Evolutionary conservation across 2,797 vertebrate genomes (phyloP), one percentile per base, ranked within the genome.

Genomic region (Catamblyrhynchus diadema): DNA sequence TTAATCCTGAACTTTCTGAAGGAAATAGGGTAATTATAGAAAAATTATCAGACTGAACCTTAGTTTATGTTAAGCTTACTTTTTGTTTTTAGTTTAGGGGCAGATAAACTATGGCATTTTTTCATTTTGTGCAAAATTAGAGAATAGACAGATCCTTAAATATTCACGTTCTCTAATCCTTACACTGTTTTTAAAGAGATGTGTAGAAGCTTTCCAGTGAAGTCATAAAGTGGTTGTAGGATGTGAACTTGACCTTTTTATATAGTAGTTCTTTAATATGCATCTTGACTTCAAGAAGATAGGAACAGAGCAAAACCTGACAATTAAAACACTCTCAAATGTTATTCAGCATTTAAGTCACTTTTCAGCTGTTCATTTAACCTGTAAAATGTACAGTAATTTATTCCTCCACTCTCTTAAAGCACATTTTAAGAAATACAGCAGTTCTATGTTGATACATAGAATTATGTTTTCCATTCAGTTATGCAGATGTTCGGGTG

Each of bases 401-500:
- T 81, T 90, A 7, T n/a, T 75, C 32, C 44, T 95, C 11, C 6
- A 4, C 48, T 79, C 77, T 35, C 82, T 88, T 67, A 66, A 77
- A 79, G 51, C 21, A 56, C 10, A 7, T 86, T 84, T 87, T 86
- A 50, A 86, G 60, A 84, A 75, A 65, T 45, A 41, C 3, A 89
- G 27, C 28, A 51, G 19, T 61, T 45, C 24, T 44, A 17, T 53
- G n/a, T 61, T 79, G 45, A 86, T 83, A 62, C 6, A 64, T 9
- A 51, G 66, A 88, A 44, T 75, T 70, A 14, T 39, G 18, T 89
- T 94, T 94, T 95, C 53, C 42, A 32, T 90, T 86, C 95, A 98
- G 98, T 96, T 98, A 98, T 15, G 98, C 98, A 41, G 98, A 98
- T 80, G 98, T 98, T 95, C 98, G 96, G 27, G 98, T 98, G 73